phyloP scores from a whole-genome alignment of 2,113 vertebrate genomes.

The Thunnus maccoyii region DNA sequence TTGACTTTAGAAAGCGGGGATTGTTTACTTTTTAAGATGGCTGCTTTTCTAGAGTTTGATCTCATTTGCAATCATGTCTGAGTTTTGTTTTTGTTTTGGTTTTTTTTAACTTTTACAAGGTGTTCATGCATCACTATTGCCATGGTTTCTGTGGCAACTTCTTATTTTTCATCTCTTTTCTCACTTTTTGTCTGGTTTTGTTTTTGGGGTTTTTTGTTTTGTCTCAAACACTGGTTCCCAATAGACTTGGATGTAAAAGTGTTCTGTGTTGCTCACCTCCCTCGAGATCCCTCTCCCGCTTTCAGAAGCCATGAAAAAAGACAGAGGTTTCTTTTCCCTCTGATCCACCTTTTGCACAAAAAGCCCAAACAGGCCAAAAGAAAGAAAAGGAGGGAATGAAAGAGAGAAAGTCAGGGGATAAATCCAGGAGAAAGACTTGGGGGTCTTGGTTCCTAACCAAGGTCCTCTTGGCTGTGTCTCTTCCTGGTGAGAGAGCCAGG shows the following conservation, averaged over 20 bases:
- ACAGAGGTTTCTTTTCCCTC: slow-evolving; percentile 32
- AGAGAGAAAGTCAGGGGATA: slow-evolving; percentile 56
- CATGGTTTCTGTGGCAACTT: slow-evolving; percentile 57
- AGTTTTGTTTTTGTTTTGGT: slow-evolving; percentile 2
- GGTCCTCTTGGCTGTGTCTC: slow-evolving; percentile 60
- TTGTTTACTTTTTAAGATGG: slow-evolving; percentile 35
- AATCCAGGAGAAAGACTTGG: slow-evolving; percentile 60
- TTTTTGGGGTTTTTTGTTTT: slow-evolving; percentile 32
- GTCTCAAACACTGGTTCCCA: slow-evolving; percentile 62
- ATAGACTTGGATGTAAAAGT: slow-evolving; percentile 62
- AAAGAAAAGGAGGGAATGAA: slow-evolving; percentile 38
- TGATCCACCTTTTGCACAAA: slow-evolving; percentile 56
- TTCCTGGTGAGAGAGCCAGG: slow-evolving; percentile 50
- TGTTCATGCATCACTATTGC: slow-evolving; percentile 23
- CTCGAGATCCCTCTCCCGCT: slow-evolving; percentile 47
- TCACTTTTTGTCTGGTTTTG: slow-evolving; percentile 55
- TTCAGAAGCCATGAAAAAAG: slow-evolving; percentile 57
- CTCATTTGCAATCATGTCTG: slow-evolving; percentile 47
- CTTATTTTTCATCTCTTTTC: slow-evolving; percentile 35
- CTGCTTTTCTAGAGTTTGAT: slow-evolving; percentile 6
- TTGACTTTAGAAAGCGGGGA: slow-evolving; percentile 26
- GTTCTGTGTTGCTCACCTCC: slow-evolving; percentile 58
- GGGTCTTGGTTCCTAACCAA: slow-evolving; percentile 66
- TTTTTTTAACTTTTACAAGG: slow-evolving; percentile 5
- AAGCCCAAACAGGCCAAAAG: slow-evolving; percentile 46